Conservation (phyloP, 2,113 vertebrate species). For the Apistogramma diplotaenia region DNA sequence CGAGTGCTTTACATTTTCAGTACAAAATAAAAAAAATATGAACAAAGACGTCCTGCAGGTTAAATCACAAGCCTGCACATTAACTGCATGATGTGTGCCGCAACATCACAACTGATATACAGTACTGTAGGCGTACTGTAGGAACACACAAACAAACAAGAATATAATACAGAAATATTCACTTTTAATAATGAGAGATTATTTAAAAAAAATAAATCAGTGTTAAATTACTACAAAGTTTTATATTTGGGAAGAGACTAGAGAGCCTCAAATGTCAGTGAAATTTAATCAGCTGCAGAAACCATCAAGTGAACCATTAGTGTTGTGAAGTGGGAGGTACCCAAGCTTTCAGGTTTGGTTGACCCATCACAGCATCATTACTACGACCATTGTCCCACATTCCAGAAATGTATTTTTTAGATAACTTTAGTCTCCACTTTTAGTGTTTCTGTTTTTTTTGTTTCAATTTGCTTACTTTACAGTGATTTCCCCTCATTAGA, state of each 20-base stretch:
- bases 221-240: neutral
- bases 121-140: no score
- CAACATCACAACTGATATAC: neutral
- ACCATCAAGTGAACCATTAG: neutral
- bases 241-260: neutral
- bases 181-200: no score
- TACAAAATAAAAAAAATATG: neutral
- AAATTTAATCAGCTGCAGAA: neutral
- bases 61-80: neutral
- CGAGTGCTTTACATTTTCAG: neutral
- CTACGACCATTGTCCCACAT: neutral
- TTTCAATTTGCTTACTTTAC: neutral
- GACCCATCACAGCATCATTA: neutral
- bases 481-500: neutral
- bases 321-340: neutral
- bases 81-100: neutral
- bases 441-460: neutral
- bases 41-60: neutral
- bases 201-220: neutral
- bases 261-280: no score
- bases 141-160: no score
- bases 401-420: neutral
- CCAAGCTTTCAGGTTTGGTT: neutral
- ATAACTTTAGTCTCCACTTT: neutral
- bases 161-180: no score